phyloP scores from a whole-genome alignment of 2,797 vertebrate species.

The Pangasius sanitwongsei region DNA sequence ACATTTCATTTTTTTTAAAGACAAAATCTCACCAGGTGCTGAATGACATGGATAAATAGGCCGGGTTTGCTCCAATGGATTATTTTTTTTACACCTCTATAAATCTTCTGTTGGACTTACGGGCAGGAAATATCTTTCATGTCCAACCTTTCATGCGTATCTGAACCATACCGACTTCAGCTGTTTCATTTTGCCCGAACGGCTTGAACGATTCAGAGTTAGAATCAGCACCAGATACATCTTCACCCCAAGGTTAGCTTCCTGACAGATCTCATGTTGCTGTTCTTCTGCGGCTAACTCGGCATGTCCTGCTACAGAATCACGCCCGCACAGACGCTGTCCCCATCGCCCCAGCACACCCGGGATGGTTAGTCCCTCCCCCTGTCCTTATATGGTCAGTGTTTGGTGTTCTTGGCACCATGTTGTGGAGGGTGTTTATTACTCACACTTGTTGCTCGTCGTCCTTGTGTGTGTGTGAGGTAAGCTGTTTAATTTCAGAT shows the following conservation, averaged over 20 bases:
- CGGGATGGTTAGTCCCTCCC: neutral
- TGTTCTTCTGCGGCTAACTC: neutral
- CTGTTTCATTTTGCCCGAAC: neutral
- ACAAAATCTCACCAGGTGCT: neutral
- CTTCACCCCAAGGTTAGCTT: neutral
- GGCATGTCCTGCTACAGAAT: neutral
- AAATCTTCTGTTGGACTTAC: neutral
- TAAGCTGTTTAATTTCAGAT: neutral
- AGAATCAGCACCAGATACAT: neutral
- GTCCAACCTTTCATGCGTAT: neutral
- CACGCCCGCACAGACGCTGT: neutral
- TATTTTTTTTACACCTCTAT: conserved; percentile 5
- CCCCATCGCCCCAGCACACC: neutral
- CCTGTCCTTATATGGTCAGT: neutral
- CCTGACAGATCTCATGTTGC: neutral
- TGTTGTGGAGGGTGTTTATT: neutral
- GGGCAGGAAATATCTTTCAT: conserved; percentile 1
- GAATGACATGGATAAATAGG: neutral
- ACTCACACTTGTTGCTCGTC: neutral
- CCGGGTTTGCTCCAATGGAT: neutral
- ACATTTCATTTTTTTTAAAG: neutral
- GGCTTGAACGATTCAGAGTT: neutral
- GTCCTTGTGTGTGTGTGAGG: neutral
- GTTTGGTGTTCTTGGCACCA: neutral
- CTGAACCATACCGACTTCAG: neutral